phyloP scores from a whole-genome alignment of 2,797 vertebrate genomes.

The Eulemur coronatus region DNA sequence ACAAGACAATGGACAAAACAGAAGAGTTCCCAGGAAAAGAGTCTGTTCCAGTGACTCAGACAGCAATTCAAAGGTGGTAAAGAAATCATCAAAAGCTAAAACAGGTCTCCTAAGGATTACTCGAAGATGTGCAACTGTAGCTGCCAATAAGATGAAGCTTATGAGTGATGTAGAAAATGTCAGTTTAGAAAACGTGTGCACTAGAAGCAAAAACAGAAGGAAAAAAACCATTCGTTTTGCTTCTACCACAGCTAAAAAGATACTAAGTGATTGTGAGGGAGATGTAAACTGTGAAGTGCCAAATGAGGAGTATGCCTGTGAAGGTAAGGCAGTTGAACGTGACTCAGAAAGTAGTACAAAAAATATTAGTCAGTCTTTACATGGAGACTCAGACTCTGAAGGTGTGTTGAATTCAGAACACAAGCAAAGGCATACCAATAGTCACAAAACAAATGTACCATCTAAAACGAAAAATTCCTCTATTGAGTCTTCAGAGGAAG shows the following conservation, averaged over 20 bases:
- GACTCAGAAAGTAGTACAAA: slow-evolving; percentile 30
- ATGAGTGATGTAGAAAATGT: slow-evolving; percentile 85
- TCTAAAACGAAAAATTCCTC: slow-evolving; percentile 50
- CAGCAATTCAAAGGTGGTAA: slow-evolving; percentile 34
- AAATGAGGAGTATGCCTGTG: slow-evolving; percentile 24
- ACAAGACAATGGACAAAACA: slow-evolving; percentile 79
- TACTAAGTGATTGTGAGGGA: slow-evolving; percentile 70
- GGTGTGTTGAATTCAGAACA: background rate
- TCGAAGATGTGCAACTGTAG: slow-evolving; percentile 88
- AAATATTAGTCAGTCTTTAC: slow-evolving; percentile 60
- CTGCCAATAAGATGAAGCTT: slow-evolving; percentile 90
- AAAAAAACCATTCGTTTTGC: slow-evolving; percentile 73
- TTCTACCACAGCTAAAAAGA: slow-evolving; percentile 68
- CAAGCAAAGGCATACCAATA: slow-evolving; percentile 30
- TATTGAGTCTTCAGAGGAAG: slow-evolving; percentile 76
- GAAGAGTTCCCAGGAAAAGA: slow-evolving; percentile 79
- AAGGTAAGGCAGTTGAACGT: background rate
- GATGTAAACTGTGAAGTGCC: slow-evolving; percentile 41
- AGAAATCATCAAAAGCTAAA: slow-evolving; percentile 52
- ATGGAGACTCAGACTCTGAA: slow-evolving; percentile 75
- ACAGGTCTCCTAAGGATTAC: slow-evolving; percentile 78
- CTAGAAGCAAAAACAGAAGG: slow-evolving; percentile 77
- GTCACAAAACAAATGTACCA: slow-evolving; percentile 8
- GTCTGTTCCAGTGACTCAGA: slow-evolving; percentile 80
- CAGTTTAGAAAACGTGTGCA: slow-evolving; percentile 73